phyloP scores from a whole-genome alignment of 2,797 vertebrate genomes.

The Saxicola maurus region DNA sequence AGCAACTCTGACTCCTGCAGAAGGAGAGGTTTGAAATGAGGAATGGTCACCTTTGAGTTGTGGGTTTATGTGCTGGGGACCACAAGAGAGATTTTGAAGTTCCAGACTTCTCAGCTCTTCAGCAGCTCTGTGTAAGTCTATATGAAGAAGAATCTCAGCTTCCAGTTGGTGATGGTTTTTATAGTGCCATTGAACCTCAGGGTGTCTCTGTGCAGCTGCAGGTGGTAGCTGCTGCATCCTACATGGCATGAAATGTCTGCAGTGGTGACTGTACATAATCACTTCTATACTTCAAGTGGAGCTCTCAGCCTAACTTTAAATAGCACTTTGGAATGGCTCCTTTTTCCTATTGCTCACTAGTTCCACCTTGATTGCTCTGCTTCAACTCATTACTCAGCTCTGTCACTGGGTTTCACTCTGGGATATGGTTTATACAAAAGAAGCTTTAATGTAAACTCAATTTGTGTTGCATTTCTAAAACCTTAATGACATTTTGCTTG shows the following conservation, averaged over 20 bases:
- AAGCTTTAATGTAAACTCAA: slow-evolving; percentile 39
- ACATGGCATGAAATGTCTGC: neutral
- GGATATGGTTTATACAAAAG: slow-evolving; percentile 45
- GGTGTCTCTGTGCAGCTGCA: neutral
- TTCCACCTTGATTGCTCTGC: slow-evolving; percentile 37
- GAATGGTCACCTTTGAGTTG: neutral
- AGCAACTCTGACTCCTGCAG: neutral
- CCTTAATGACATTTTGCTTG: slow-evolving; percentile 57
- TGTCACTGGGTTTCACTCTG: slow-evolving; percentile 11
- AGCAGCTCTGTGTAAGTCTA: neutral
- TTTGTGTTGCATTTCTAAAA: slow-evolving; percentile 53
- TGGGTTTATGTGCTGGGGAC: neutral
- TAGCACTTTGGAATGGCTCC: neutral
- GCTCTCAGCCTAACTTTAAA: neutral
- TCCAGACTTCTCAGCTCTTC: neutral
- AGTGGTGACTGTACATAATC: neutral
- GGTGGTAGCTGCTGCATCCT: neutral
- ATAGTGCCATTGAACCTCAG: neutral
- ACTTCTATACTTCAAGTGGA: neutral
- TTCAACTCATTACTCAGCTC: slow-evolving; percentile 22
- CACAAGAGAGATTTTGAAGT: neutral
- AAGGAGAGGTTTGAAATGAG: neutral
- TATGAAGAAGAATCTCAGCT: neutral
- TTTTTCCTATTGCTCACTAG: neutral
- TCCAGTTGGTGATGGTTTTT: neutral